Conservation (phyloP, 2,888 invertebrate species). For the Unio pictorum region DNA sequence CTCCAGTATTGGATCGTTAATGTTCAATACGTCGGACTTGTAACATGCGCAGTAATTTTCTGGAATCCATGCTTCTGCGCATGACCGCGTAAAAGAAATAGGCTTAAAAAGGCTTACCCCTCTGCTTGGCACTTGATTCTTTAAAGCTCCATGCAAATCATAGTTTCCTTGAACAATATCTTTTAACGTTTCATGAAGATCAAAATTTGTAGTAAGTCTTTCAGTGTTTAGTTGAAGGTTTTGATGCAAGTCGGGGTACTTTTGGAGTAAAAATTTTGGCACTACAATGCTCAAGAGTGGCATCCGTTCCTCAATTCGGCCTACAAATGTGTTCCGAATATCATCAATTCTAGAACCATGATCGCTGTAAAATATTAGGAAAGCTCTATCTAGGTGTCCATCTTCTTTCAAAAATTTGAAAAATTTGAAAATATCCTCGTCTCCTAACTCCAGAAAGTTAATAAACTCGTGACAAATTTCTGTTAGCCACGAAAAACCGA, state of each 20-base stretch:
- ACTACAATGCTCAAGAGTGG: conserved; percentile 87
- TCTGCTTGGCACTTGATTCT: conserved; percentile 33
- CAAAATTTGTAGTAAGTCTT: conserved; percentile 88
- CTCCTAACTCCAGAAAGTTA: conserved; percentile 83
- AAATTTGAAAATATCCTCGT: conserved; percentile 78
- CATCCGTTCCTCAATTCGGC: conserved; percentile 90
- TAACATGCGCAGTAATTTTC: conserved; percentile 96
- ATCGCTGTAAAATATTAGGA: conserved; percentile 91
- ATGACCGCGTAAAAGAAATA: conserved; percentile 81
- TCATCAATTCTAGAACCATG: conserved; percentile 87
- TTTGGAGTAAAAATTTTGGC: conserved; percentile 79
- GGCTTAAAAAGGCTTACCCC: conserved; percentile 64
- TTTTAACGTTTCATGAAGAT: conserved; percentile 86
- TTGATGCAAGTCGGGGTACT: conserved; percentile 77
- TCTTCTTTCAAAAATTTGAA: conserved; percentile 76
- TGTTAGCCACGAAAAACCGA: conserved; percentile 88
- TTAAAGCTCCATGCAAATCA: not conserved
- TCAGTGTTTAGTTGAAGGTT: conserved; percentile 78
- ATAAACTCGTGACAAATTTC: conserved; percentile 91
- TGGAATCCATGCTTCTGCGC: conserved; percentile 90
- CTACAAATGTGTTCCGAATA: conserved; percentile 89
- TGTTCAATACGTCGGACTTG: conserved; percentile 80
- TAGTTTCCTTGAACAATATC: conserved; percentile 75
- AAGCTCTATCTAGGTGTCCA: conserved; percentile 82
- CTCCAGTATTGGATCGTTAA: conserved; percentile 73